These are phyloP conservation scores for Fukomys damarensis DNA, from an alignment of 2,113 vertebrate species.

Conservation along the genomic window DNA sequence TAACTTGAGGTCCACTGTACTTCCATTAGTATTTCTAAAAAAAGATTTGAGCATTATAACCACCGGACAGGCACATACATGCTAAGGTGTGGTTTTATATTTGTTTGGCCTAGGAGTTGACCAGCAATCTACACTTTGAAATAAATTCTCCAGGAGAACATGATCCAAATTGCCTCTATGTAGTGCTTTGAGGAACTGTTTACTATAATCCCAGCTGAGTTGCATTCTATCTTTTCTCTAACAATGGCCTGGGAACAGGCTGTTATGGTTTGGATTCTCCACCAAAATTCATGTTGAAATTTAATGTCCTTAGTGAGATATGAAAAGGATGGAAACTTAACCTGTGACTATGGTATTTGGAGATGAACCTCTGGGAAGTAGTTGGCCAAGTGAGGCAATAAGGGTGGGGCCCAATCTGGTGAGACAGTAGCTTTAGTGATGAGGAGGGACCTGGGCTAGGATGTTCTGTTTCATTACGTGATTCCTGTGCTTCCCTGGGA, in stretches of 20 bases:
- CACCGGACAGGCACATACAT: background rate
- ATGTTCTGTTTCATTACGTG: background rate
- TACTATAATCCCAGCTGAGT: background rate
- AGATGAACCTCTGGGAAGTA: background rate
- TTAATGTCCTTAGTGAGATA: background rate
- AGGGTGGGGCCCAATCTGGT: background rate
- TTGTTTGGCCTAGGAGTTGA: background rate
- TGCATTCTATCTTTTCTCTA: background rate
- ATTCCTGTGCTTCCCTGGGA: background rate
- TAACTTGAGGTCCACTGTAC: too few relatives aligned
- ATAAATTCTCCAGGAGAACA: background rate
- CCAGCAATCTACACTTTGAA: background rate
- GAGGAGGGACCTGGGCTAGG: background rate
- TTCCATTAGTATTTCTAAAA: background rate
- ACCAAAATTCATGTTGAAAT: background rate
- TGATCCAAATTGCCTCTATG: background rate
- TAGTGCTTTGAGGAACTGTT: background rate
- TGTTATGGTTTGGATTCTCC: background rate
- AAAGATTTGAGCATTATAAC: background rate
- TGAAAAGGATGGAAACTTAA: background rate
- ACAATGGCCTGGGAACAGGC: background rate
- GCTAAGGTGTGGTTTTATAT: background rate
- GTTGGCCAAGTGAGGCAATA: background rate
- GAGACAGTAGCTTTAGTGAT: background rate
- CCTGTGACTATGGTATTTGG: background rate